These are phyloP conservation scores for Icerya purchasi DNA, from an alignment of 2,888 invertebrate species.

Conservation along the genomic window DNA sequence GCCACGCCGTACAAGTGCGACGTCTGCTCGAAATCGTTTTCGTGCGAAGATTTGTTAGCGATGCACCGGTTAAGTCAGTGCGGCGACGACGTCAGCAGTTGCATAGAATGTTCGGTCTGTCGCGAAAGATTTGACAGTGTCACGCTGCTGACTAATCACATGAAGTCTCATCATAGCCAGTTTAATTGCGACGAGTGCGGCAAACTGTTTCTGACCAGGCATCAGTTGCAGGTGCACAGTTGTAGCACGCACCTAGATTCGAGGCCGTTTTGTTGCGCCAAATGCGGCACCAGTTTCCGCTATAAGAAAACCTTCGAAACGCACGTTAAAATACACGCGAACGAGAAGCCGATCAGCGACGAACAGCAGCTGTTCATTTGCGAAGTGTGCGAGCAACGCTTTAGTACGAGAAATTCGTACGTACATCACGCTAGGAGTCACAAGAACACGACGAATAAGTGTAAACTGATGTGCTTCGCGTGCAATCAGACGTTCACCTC, in stretches of 20 bases:
- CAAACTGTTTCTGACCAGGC: conserved; percentile 2
- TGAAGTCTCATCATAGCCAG: not conserved
- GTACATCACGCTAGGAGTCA: conserved; percentile 10
- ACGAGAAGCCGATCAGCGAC: conserved; percentile 3
- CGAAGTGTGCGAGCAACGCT: conserved; percentile 7
- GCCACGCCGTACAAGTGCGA: not conserved
- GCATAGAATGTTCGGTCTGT: conserved; percentile 6
- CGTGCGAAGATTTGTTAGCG: conserved; percentile 2
- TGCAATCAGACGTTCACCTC: conserved; percentile 7
- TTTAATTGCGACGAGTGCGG: not conserved
- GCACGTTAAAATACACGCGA: conserved; percentile 6
- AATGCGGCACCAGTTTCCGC: conserved; percentile 7
- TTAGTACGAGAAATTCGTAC: conserved; percentile 7
- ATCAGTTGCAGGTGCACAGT: not conserved
- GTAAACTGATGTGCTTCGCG: conserved; percentile 7
- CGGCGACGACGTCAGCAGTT: conserved; percentile 1
- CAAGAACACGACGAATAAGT: conserved; percentile 5
- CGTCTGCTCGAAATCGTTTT: conserved; percentile 2
- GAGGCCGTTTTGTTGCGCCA: conserved; percentile 3
- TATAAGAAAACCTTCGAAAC: conserved; percentile 7
- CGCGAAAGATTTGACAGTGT: not conserved
- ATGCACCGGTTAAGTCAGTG: conserved; percentile 5
- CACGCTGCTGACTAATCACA: not conserved
- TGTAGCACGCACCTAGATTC: not conserved
- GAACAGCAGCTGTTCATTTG: not conserved